Evolutionary conservation across 2,797 vertebrate species (phyloP).

Genomic region (Huso huso): DNA sequence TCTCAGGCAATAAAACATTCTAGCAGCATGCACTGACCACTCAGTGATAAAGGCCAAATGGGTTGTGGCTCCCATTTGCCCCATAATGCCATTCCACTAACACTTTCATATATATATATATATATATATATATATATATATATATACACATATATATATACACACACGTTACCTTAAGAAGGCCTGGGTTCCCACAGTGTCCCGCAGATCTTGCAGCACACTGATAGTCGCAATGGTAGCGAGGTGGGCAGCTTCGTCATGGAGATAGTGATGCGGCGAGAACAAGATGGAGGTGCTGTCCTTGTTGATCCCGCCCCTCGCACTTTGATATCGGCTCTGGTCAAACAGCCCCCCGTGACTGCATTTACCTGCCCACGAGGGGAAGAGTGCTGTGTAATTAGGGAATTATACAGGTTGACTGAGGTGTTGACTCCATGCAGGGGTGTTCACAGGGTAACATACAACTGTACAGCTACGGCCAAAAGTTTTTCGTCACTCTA

Average conservation of each 20-base stretch:
- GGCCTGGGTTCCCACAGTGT: conserved; percentile 50
- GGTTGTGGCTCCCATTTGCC: too few relatives aligned
- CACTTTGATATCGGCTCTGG: conserved; percentile 53
- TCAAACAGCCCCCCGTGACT: conserved; percentile 78
- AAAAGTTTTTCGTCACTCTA: too few relatives aligned
- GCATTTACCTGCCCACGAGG: conserved; percentile 65
- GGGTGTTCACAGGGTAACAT: too few relatives aligned
- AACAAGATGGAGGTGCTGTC: conserved; percentile 70
- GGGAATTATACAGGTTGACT: too few relatives aligned
- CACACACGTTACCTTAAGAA: conserved; percentile 59
- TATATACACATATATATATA: not conserved
- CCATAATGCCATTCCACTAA: too few relatives aligned
- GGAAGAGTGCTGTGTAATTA: not conserved
- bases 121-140: too few relatives aligned
- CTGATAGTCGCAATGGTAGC: conserved; percentile 63
- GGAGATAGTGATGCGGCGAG: conserved; percentile 75
- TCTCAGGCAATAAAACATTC: too few relatives aligned
- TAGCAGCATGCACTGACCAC: too few relatives aligned
- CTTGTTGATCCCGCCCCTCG: conserved; percentile 79
- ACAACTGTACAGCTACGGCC: too few relatives aligned
- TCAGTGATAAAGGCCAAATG: too few relatives aligned
- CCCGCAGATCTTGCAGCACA: conserved; percentile 62
- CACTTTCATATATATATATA: too few relatives aligned
- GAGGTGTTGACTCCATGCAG: too few relatives aligned
- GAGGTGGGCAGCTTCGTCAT: conserved; percentile 57